Evolutionary conservation across 1,140 invertebrate species (phyloP).

Genomic region (Pseudomyrmex pallidus): DNA sequence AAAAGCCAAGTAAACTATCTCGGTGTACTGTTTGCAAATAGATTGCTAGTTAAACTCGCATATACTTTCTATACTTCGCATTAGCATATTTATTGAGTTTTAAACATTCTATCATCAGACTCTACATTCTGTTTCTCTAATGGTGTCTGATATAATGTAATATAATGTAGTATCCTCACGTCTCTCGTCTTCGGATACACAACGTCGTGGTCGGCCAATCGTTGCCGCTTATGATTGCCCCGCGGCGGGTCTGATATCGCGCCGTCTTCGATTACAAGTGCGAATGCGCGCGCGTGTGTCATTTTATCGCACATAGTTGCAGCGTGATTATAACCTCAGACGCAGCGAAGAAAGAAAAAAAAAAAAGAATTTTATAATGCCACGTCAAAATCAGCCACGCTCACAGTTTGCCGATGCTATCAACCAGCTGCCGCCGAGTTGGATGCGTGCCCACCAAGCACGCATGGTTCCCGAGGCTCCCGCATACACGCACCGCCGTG

Average conservation of each 20-base stretch:
- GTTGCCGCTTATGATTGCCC: constrained; percentile 32
- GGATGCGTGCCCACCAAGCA: constrained; percentile 58
- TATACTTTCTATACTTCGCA: constrained; percentile 7
- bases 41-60: background rate
- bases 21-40: background rate
- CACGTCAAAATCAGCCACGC: constrained; percentile 61
- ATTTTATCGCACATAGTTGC: constrained; percentile 49
- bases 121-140: constrained; percentile 13
- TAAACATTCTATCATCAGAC: background rate
- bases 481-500: constrained; percentile 7
- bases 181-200: constrained; percentile 9
- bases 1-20: background rate
- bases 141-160: background rate
- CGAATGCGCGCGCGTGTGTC: constrained; percentile 26
- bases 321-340: constrained; percentile 59
- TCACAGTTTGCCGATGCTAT: constrained; percentile 66
- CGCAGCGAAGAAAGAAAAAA: constrained; percentile 30
- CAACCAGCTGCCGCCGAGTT: constrained; percentile 68
- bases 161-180: background rate
- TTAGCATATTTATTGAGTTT: background rate
- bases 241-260: constrained; percentile 4
- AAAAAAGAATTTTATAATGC: constrained; percentile 66
- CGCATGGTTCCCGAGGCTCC: constrained; percentile 34
- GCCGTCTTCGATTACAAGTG: constrained; percentile 18
- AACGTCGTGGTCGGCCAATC: constrained; percentile 34